phyloP scores from a whole-genome alignment of 2,888 invertebrate species.

The Drosophila leonis region DNA sequence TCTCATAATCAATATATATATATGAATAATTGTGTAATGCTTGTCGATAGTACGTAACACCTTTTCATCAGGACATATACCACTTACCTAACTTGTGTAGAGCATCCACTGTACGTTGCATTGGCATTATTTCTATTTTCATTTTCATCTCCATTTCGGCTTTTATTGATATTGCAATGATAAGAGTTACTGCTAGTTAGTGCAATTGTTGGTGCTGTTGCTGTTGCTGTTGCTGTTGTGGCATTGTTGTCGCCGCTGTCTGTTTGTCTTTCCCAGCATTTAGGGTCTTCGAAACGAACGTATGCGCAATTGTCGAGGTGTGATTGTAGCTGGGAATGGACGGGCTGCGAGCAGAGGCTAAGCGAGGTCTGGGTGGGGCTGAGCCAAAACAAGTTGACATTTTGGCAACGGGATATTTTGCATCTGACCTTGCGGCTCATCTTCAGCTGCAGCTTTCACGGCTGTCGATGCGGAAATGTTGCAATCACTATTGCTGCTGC shows the following conservation, averaged over 20 bases:
- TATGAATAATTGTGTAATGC: too few relatives aligned
- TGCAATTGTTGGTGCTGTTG: conserved; percentile 36
- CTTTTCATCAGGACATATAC: too few relatives aligned
- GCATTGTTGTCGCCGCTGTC: conserved; percentile 38
- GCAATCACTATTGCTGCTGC: conserved; percentile 34
- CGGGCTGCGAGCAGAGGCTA: background rate
- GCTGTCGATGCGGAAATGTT: conserved; percentile 63
- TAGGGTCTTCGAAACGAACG: conserved; percentile 3
- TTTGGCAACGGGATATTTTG: conserved; percentile 13
- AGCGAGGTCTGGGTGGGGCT: background rate
- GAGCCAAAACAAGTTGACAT: conserved; percentile 5
- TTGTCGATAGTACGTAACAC: too few relatives aligned
- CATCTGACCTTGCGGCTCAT: conserved; percentile 49
- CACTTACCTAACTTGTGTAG: too few relatives aligned
- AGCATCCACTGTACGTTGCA: conserved; percentile 1
- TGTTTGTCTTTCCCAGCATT: conserved; percentile 32
- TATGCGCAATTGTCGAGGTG: conserved; percentile 15
- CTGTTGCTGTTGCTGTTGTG: conserved; percentile 7
- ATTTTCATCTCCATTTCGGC: conserved; percentile 22
- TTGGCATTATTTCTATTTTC: too few relatives aligned
- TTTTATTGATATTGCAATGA: conserved; percentile 60
- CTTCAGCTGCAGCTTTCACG: conserved; percentile 37
- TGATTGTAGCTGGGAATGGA: conserved; percentile 31
- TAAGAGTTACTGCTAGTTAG: conserved; percentile 49
- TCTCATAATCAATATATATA: too few relatives aligned